phyloP scores from a whole-genome alignment of 2,113 vertebrate species.

The Mystacornis crossleyi region DNA sequence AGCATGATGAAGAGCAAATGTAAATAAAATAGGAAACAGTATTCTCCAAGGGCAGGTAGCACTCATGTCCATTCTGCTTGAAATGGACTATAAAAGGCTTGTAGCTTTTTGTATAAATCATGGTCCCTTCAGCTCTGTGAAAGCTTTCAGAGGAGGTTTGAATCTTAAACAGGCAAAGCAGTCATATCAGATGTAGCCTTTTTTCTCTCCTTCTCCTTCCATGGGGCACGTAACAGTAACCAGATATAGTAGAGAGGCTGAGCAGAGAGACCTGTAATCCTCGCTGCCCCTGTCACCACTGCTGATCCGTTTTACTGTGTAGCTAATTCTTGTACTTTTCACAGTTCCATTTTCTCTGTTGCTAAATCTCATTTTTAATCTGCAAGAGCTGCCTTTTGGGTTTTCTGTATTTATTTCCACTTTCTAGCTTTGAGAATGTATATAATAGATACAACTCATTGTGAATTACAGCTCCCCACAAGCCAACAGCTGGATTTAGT shows the following conservation, averaged over 20 bases:
- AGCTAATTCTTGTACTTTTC: not conserved
- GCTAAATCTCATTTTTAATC: not conserved
- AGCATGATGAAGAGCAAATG: conserved; percentile 39
- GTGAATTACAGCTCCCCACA: not conserved
- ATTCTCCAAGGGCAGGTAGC: not conserved
- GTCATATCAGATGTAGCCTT: not conserved
- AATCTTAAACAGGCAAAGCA: conserved; percentile 8
- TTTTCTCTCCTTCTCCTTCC: not conserved
- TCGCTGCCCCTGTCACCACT: not conserved
- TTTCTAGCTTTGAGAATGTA: not conserved
- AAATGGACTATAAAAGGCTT: conserved; percentile 1
- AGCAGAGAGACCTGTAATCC: not conserved
- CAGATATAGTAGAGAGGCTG: not conserved
- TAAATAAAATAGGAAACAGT: conserved; percentile 41
- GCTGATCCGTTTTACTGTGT: not conserved
- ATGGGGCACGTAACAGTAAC: not conserved
- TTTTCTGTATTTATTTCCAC: not conserved
- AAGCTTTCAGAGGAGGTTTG: conserved; percentile 14
- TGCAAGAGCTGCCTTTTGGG: not conserved
- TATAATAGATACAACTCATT: not conserved
- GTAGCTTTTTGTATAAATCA: conserved; percentile 36
- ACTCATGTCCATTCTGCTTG: not conserved
- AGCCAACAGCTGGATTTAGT: not conserved
- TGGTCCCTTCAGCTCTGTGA: conserved; percentile 2
- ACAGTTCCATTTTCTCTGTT: not conserved